phyloP scores from a whole-genome alignment of 2,888 invertebrate species.

The Labia minor region DNA sequence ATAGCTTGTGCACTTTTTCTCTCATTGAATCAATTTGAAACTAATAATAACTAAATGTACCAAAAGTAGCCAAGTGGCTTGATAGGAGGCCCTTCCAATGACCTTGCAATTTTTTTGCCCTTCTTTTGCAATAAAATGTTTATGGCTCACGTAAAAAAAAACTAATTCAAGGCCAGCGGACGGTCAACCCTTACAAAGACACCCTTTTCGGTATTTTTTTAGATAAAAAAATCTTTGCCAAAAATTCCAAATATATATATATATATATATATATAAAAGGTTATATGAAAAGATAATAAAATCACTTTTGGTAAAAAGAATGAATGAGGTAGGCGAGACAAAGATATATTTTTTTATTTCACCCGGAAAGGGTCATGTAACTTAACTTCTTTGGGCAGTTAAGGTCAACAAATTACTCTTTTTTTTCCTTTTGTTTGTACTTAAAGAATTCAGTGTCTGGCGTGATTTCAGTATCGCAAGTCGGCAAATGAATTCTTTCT shows the following conservation, averaged over 20 bases:
- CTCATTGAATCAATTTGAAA: neutral
- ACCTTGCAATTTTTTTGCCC: neutral
- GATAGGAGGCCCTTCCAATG: neutral
- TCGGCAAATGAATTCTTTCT: too few species aligned
- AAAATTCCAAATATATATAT: neutral
- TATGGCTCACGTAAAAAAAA: constrained; percentile 1
- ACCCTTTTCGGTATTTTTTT: neutral
- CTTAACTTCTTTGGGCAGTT: neutral
- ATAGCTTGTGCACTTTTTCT: neutral
- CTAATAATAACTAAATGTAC: neutral
- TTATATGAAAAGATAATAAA: neutral
- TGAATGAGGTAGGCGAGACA: neutral
- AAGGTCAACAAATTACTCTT: too few species aligned
- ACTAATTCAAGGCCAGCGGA: neutral
- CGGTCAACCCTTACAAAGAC: neutral
- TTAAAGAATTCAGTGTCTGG: too few species aligned
- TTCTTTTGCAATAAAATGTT: neutral
- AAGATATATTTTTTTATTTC: neutral
- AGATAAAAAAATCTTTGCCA: neutral
- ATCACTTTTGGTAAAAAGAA: neutral
- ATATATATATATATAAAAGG: neutral
- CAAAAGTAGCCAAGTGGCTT: constrained; percentile 1
- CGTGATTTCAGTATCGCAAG: too few species aligned
- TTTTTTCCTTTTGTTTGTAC: too few species aligned
- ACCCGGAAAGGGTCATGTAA: neutral